phyloP scores from a whole-genome alignment of 2,113 vertebrate species.

The Melanerpes aurifrons region DNA sequence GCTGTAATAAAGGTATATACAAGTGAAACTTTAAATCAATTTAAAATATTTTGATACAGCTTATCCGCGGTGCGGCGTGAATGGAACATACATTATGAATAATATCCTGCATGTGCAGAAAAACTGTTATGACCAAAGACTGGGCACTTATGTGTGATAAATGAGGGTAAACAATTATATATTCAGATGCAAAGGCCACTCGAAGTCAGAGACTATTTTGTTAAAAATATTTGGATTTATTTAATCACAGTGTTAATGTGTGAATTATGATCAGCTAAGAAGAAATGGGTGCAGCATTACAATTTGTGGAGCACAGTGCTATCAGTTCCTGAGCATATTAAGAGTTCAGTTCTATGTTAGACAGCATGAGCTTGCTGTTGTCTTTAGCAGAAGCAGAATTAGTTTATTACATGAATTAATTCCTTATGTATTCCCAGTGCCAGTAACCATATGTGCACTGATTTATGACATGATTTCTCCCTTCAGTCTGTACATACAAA shows the following conservation, averaged over 20 bases:
- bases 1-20: conserved; percentile 64
- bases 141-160: conserved; percentile 35
- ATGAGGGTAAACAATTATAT: neutral
- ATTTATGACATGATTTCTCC: neutral
- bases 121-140: conserved; percentile 68
- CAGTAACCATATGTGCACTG: neutral
- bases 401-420: neutral
- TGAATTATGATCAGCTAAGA: neutral
- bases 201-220: neutral
- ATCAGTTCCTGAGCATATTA: neutral
- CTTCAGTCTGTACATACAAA: neutral
- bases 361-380: neutral
- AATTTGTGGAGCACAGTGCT: neutral
- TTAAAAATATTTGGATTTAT: conserved; percentile 37
- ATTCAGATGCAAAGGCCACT: neutral
- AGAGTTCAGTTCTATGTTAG: neutral
- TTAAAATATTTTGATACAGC: conserved; percentile 72
- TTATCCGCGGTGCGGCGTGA: conserved; percentile 60
- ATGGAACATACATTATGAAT: conserved; percentile 69
- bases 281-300: neutral
- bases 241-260: conserved; percentile 6
- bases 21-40: conserved; percentile 73
- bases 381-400: neutral
- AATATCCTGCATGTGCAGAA: conserved; percentile 64
- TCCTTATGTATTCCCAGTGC: neutral